Conservation (phyloP, 2,797 vertebrate species). For the Pangasius macronema region DNA sequence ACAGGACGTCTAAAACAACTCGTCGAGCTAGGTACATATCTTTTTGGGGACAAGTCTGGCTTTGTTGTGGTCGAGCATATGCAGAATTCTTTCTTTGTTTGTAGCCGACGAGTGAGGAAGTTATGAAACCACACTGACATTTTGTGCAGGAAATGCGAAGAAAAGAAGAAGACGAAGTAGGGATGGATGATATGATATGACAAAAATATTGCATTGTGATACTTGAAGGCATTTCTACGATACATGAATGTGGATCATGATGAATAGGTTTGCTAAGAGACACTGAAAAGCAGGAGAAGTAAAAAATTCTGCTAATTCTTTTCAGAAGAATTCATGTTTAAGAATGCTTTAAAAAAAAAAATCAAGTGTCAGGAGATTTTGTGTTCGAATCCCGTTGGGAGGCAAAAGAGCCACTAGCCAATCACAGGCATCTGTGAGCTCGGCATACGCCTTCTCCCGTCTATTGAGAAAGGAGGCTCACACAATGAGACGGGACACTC, state of each 20-base stretch:
- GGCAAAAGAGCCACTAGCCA: background rate
- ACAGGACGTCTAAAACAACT: no score
- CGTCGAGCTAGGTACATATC: no score
- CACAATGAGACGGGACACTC: no score
- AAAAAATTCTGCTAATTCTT: no score
- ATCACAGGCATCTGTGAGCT: background rate
- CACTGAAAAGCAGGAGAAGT: no score
- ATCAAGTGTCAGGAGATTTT: background rate
- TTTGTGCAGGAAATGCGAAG: background rate
- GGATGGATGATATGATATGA: background rate
- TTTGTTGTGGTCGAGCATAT: background rate
- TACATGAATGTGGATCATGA: background rate
- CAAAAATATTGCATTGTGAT: background rate
- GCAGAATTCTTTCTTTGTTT: background rate
- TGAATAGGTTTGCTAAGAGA: background rate
- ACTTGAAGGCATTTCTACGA: background rate
- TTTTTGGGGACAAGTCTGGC: background rate
- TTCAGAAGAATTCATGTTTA: background rate
- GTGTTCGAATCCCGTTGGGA: background rate
- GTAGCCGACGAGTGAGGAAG: background rate
- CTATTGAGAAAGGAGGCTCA: no score
- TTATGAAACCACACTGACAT: background rate
- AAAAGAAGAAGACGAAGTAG: background rate
- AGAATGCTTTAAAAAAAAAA: background rate
- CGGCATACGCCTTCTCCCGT: no score